Evolutionary conservation across 2,113 vertebrate species (phyloP).

Genomic region (Fukomys damarensis): DNA sequence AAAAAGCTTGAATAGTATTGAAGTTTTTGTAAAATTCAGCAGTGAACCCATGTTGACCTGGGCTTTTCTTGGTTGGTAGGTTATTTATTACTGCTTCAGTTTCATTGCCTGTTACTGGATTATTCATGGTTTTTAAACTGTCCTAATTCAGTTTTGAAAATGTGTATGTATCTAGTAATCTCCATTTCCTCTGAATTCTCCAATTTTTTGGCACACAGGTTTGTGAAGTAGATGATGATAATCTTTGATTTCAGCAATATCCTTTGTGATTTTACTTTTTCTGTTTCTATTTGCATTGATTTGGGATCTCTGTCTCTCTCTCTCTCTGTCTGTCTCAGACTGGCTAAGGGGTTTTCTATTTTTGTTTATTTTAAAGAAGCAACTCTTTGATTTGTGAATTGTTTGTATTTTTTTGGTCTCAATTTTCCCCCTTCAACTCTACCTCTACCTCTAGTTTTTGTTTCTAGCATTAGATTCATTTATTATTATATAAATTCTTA

Average conservation of each 20-base stretch:
- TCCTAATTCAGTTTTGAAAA: not conserved
- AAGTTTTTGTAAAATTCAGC: not conserved
- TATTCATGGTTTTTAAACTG: not conserved
- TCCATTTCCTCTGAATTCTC: not conserved
- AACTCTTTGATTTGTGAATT: not conserved
- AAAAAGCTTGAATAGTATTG: not conserved
- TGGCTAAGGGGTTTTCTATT: not conserved
- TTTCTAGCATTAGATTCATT: not conserved
- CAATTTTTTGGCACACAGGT: not conserved
- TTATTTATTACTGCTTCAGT: not conserved
- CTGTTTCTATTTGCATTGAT: not conserved
- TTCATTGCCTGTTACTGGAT: not conserved
- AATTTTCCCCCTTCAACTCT: not conserved
- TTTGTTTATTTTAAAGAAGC: not conserved
- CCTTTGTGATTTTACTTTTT: not conserved
- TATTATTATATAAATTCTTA: not conserved
- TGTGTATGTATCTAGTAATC: not conserved
- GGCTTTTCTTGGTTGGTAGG: not conserved
- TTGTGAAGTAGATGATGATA: not conserved
- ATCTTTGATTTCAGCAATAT: not conserved
- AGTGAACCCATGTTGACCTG: not conserved
- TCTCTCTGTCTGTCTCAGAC: not conserved
- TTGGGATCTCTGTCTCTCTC: not conserved
- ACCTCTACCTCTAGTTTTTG: not conserved
- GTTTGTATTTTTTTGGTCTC: not conserved